Evolutionary conservation across 2,888 invertebrate species (phyloP).

Genomic region (Hetaerina titia): DNA sequence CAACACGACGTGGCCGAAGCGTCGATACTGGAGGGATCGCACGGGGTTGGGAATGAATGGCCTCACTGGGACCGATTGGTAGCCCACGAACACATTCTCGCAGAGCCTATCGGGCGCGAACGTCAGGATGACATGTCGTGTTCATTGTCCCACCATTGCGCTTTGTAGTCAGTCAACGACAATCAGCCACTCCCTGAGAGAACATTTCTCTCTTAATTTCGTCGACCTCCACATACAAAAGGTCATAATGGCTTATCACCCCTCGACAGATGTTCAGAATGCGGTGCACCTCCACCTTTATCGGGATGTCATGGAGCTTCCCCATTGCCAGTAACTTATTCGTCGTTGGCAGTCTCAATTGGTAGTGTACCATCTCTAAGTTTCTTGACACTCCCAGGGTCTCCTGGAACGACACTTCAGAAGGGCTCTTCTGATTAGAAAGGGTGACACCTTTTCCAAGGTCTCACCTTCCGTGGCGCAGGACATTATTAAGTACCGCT

Average conservation of each 20-base stretch:
- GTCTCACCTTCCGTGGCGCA: too few species aligned
- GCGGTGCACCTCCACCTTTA: slow-evolving; percentile 11
- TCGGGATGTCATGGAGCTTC: not conserved
- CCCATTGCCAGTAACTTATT: not conserved
- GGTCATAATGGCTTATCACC: slow-evolving; percentile 8
- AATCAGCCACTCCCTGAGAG: slow-evolving; percentile 4
- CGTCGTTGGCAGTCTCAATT: not conserved
- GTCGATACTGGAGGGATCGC: not conserved
- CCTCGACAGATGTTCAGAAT: not conserved
- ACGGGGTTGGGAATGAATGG: not conserved
- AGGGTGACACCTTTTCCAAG: slow-evolving; percentile 32
- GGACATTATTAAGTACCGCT: too few species aligned
- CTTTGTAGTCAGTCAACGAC: not conserved
- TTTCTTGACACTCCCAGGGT: too few species aligned
- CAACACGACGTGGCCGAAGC: not conserved
- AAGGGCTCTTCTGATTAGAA: not conserved
- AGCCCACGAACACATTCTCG: slow-evolving; percentile 6
- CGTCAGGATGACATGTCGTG: not conserved
- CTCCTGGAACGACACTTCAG: too few species aligned
- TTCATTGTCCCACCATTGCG: not conserved
- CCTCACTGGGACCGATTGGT: not conserved
- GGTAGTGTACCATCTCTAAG: not conserved
- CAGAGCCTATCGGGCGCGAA: not conserved
- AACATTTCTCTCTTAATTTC: not conserved
- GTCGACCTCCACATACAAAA: not conserved